Base-by-base conservation (phyloP, 2,888 invertebrate species). In the Nephrocerus scutellatus region DNA sequence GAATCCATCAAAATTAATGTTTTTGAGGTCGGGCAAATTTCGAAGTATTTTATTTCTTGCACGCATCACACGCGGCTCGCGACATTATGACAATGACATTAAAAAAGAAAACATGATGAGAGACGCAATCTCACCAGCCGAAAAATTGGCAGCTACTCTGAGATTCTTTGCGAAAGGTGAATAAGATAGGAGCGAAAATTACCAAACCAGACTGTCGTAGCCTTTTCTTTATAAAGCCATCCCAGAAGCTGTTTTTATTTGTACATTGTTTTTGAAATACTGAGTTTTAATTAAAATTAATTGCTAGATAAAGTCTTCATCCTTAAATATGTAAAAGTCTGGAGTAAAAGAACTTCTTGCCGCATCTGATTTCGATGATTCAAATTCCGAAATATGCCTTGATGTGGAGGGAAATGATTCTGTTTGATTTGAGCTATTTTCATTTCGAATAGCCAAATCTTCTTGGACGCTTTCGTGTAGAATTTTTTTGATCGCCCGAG, bases 101-200 rank as follows among this genome's bases (percentile, higher is more conserved):
- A n/a, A n/a, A n/a, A n/a, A n/a, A n/a, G n/a, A n/a, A n/a, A n/a
- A n/a, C n/a, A n/a, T 25, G 10, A 35, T 26, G 34, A 35, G 34
- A 10, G 21, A 26, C 14, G 26, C 21, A 22, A 29, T 36, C 14
- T 14, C 36, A 36, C 36, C 36, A 9, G 36, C 10, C n/a, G 35
- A 35, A 20, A 35, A 35, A 21, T 15, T 35, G 21, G 35, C 36
- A 22, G 29, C 36, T 6, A 29, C 36, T 15, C 9, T 31, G 16
- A 31, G 31, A n/a, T 31, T 22, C 31, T 23, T 31, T 15, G 31
- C 22, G 10, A 21, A 9, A 16, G 29, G 26, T 4, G 26, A 35
- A 8, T 14, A 25, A 10, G 25, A 26, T 14, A 35, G 20, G 7
- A 35, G 26, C 10, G 28, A 20, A 8, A 10, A 35, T 20, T 35